phyloP scores from a whole-genome alignment of 2,888 invertebrate species.

The Osmoderma eremita region DNA sequence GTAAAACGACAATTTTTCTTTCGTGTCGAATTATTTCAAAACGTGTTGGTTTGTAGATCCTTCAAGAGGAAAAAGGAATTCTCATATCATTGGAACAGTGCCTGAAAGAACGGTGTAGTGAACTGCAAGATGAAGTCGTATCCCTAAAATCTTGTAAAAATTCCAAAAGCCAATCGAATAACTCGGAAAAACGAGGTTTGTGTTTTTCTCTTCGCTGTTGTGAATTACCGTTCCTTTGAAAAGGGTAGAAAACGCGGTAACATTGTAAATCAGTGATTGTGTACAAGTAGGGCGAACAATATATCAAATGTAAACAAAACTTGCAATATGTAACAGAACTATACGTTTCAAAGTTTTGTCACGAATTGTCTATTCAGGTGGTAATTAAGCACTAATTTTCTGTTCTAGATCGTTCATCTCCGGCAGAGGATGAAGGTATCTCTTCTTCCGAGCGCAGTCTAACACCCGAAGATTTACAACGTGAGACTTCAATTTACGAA shows the following conservation, averaged over 20 bases:
- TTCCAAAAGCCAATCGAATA: constrained; percentile 61
- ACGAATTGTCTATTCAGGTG: no score
- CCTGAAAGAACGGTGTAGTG: constrained; percentile 79
- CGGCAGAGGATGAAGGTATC: constrained; percentile 89
- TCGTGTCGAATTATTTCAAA: constrained; percentile 42
- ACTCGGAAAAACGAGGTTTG: constrained; percentile 45
- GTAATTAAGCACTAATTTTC: no score
- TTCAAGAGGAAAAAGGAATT: constrained; percentile 82
- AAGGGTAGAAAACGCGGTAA: no score
- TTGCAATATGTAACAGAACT: no score
- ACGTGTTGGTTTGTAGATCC: constrained; percentile 64
- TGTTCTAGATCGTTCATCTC: constrained; percentile 73
- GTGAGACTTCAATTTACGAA: constrained; percentile 71
- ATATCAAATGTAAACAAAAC: no score
- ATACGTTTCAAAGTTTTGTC: no score
- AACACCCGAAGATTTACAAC: constrained; percentile 75
- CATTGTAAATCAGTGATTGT: no score
- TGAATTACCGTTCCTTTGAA: no score
- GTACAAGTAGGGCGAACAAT: no score
- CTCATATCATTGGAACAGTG: constrained; percentile 78
- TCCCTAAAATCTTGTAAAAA: constrained; percentile 68
- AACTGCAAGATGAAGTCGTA: constrained; percentile 77
- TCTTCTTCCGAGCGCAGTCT: constrained; percentile 85
- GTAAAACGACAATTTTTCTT: constrained; percentile 58
- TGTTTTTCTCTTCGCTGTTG: no score